Conservation (phyloP, 1,140 invertebrate species). For the Drosophila bifasciata region DNA sequence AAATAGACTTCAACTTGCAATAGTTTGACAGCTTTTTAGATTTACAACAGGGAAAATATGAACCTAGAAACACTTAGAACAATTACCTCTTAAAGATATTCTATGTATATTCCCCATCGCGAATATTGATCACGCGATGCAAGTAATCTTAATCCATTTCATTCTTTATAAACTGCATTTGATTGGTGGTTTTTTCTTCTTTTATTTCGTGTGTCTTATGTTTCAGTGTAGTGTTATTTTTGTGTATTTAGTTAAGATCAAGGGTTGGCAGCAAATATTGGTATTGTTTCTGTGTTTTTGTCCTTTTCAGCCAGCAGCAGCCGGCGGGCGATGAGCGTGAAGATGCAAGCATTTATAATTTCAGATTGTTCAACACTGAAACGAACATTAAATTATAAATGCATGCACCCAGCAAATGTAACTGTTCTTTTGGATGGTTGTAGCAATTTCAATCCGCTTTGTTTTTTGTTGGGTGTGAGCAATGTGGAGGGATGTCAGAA, state of each 20-base stretch:
- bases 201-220: background rate
- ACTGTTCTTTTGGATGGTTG: constrained; percentile 13
- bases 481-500: background rate
- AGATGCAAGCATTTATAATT: constrained; percentile 1
- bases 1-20: too few species aligned
- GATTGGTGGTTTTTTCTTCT: background rate
- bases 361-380: constrained; percentile 1
- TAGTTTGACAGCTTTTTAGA: too few species aligned
- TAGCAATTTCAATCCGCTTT: too few species aligned
- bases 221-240: background rate
- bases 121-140: too few species aligned
- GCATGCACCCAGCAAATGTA: constrained; percentile 28
- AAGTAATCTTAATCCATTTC: too few species aligned
- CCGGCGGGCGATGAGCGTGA: too few species aligned
- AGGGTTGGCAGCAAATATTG: background rate
- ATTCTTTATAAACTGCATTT: constrained; percentile 1
- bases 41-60: background rate
- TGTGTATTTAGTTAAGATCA: constrained; percentile 3
- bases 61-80: too few species aligned
- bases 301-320: too few species aligned
- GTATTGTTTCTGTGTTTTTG: background rate
- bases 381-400: constrained; percentile 45
- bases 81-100: too few species aligned
- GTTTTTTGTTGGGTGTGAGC: too few species aligned
- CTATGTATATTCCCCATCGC: background rate